phyloP scores from a whole-genome alignment of 2,113 vertebrate species.

The Gymnogyps californianus region DNA sequence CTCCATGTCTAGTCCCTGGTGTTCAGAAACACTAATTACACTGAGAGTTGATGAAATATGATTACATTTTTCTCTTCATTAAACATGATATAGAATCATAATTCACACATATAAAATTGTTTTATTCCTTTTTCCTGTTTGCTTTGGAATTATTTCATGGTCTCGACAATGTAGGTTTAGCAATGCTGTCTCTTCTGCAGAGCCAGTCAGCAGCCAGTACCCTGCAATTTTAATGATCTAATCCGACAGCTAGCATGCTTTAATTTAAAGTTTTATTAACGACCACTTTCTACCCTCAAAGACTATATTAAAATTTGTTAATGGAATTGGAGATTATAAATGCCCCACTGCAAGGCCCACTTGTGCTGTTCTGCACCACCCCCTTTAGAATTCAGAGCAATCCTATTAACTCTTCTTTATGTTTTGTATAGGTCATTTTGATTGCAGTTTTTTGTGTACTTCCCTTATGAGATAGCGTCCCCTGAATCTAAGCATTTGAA shows the following conservation, averaged over 20 bases:
- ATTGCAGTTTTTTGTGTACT: constrained; percentile 50
- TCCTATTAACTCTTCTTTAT: constrained; percentile 63
- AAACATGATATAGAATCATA: constrained; percentile 32
- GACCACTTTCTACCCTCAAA: constrained; percentile 65
- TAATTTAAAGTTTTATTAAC: constrained; percentile 74
- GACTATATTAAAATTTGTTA: constrained; percentile 66
- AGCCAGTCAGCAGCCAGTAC: constrained; percentile 35
- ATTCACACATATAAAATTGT: constrained; percentile 45
- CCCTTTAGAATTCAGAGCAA: constrained; percentile 52
- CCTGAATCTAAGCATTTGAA: background rate
- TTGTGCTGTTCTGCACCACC: constrained; percentile 7
- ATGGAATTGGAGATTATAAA: constrained; percentile 62
- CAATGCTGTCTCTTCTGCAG: background rate
- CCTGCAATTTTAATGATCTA: constrained; percentile 69
- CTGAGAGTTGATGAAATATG: background rate
- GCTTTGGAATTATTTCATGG: constrained; percentile 43
- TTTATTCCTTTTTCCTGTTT: constrained; percentile 63
- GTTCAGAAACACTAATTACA: background rate
- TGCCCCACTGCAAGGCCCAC: constrained; percentile 52
- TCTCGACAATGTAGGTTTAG: constrained; percentile 3
- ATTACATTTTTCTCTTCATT: constrained; percentile 69
- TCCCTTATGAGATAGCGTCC: constrained; percentile 22
- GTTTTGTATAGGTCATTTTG: constrained; percentile 58
- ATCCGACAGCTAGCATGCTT: constrained; percentile 57
- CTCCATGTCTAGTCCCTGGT: fast-evolving